These are phyloP conservation scores for Leucoraja ocellata DNA, from an alignment of 2,797 vertebrate species.

Conservation along the genomic window DNA sequence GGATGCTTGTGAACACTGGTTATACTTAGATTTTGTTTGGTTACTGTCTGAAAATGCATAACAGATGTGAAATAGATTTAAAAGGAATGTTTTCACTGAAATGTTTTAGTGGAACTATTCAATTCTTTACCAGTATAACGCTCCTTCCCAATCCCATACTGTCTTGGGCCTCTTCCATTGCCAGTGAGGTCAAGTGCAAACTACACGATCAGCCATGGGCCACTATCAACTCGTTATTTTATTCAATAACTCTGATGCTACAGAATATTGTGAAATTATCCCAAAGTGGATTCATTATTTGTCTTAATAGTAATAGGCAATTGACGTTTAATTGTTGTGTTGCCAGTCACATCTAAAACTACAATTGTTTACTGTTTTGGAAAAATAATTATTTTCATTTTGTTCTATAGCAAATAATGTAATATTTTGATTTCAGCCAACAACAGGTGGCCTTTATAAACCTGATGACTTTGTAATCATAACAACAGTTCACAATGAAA, in stretches of 20 bases:
- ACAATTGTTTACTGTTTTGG: neutral
- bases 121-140: too few relatives aligned
- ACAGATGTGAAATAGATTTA: neutral
- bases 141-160: too few relatives aligned
- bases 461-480: constrained; percentile 94
- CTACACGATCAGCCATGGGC: neutral
- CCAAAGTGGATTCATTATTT: neutral
- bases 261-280: neutral
- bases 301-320: neutral
- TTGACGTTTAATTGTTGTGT: too few relatives aligned
- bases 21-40: neutral
- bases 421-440: constrained; percentile 64
- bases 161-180: too few relatives aligned
- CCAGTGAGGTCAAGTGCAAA: too few relatives aligned
- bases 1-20: neutral
- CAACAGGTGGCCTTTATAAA: constrained; percentile 76
- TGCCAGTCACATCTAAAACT: too few relatives aligned
- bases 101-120: neutral
- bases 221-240: neutral
- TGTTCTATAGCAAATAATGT: neutral
- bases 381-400: neutral
- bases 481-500: constrained; percentile 91
- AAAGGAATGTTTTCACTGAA: neutral
- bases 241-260: neutral
- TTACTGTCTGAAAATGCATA: neutral